Evolutionary conservation across 92 coral and sea anemone genomes (phyloP), one percentile per base, ranked within the genome.

Genomic region (Zoanthus solanderi): DNA sequence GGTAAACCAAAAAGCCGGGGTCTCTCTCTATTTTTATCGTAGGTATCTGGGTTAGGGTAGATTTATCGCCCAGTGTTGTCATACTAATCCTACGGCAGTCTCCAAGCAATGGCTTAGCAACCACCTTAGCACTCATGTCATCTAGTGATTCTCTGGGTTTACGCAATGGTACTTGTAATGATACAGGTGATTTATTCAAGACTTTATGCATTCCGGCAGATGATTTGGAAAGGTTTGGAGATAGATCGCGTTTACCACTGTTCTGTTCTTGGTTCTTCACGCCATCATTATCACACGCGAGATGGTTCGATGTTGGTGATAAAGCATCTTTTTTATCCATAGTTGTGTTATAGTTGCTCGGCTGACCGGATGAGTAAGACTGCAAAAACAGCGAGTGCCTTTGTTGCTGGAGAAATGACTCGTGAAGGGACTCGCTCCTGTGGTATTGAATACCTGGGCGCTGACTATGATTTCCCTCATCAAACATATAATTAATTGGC

Each of bases 1-100:
- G 96, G 75, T 90, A 97, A 60, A 94, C 69, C 87, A 89, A 71
- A 71, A 92, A 97, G 9, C 98, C 98, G 31, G 92, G 90, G 6
- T 94, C 96, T 28, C 88, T 78, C 71, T 94, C 99, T 63, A 92
- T 72, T 52, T 88, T 85, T 42, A 88, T 86, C 17, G 16, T 48
- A 56, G 75, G 18, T 54, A 72, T 56, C 50, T 83, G 87, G 8
- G 92, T 71, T 15, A 83, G 47, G 3, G 81, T 13, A 48, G 85
- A 65, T 65, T 81, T 81, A 44, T 46, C 75, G 30, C 46, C 47
- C 9, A 81, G 75, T 42, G 75, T 66, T 4, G 85, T 58, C 85
- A 81, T 66, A 47, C 75, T 81, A 5, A 52, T 71, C 11, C 85
- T 44, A 31, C 85, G 75, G 37, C 60, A 52, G 7, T 81, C 85